Base-by-base conservation (phyloP, 2,113 vertebrate species). In the Ameiurus melas region DNA sequence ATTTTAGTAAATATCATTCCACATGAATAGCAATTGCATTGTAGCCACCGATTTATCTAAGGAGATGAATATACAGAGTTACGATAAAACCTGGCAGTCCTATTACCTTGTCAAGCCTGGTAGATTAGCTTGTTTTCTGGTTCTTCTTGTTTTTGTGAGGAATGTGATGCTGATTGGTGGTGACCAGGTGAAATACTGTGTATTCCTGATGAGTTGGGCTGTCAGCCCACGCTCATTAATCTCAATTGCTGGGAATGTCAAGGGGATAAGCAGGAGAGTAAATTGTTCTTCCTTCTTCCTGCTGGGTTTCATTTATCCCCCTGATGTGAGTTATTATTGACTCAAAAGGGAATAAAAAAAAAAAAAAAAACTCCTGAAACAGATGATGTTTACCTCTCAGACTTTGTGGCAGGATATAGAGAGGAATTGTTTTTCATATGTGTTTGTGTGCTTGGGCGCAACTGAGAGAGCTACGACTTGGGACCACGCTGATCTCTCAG, bases 341-440 rank as follows among this genome's bases (percentile, higher is more conserved):
- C 92, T 93, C 93, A 94, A 93, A 93, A 93, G 73, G 22, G 8
- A 87, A n/a, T n/a, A n/a, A n/a, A n/a, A n/a, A n/a, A n/a, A n/a
- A n/a, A n/a, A n/a, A n/a, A 39, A 58, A 85, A 66, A 53, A 75
- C 86, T 89, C 88, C 91, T 87, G 92, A 94, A 95, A 95, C 91
- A 94, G 94, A 95, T 94, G 92, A 91, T 95, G 94, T 95, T 95
- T 95, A 94, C 93, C 90, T 93, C 92, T 90, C 90, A 92, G 92
- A 88, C 92, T 71, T 75, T 77, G 51, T 71, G 62, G 39, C 84
- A 85, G 57, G 30, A 86, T 86, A 87, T 71, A 66, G 68, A 84
- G 85, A 84, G 71, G 30, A 66, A 73, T 86, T 25, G 33, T 89
- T 89, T 86, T 82, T 90, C 86, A 89, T 89, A 71, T 70, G 75